Percentiles rank a stretch among this genome's conserved stretches.
Conservation (phyloP, 2,113 vertebrate genomes). For the Monarcha castaneiventris region DNA sequence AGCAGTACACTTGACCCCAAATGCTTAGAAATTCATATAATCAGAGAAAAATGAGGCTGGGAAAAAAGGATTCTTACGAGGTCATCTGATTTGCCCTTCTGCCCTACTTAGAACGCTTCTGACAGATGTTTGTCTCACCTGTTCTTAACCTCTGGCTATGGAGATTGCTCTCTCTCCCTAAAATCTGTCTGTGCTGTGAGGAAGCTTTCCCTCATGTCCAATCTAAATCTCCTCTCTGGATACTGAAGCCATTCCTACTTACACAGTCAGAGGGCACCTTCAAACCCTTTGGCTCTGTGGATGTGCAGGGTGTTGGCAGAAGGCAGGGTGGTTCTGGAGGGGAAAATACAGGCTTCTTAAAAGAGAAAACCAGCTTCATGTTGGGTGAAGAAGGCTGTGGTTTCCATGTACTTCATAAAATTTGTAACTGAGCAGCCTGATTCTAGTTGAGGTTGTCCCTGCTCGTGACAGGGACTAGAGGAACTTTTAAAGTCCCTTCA, state of each 20-base stretch:
- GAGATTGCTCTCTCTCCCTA: not conserved
- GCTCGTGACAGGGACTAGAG: not conserved
- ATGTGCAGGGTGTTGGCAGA: not conserved
- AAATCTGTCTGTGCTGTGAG: not conserved
- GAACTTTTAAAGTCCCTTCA: not conserved
- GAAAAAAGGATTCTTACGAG: not conserved
- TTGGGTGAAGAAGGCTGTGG: not conserved
- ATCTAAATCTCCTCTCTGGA: not conserved
- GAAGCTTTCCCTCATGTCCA: not conserved
- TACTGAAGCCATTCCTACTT: not conserved
- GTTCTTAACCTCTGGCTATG: slow-evolving; percentile 20
- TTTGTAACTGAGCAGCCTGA: not conserved
- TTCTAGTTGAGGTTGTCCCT: not conserved
- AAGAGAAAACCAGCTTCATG: not conserved
- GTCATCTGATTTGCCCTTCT: slow-evolving; percentile 57
- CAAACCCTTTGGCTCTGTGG: not conserved
- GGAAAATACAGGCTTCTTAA: not conserved
- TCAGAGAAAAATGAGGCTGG: slow-evolving; percentile 20
- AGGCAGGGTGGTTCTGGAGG: not conserved
- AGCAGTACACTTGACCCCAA: slow-evolving; percentile 29
- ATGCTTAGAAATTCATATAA: slow-evolving; percentile 48
- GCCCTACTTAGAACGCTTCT: slow-evolving; percentile 21
- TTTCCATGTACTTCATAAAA: not conserved
- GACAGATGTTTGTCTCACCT: slow-evolving; percentile 63
- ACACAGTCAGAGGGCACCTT: not conserved